Evolutionary conservation across 2,888 invertebrate genomes (phyloP).

Genomic region (Phasia obesa): DNA sequence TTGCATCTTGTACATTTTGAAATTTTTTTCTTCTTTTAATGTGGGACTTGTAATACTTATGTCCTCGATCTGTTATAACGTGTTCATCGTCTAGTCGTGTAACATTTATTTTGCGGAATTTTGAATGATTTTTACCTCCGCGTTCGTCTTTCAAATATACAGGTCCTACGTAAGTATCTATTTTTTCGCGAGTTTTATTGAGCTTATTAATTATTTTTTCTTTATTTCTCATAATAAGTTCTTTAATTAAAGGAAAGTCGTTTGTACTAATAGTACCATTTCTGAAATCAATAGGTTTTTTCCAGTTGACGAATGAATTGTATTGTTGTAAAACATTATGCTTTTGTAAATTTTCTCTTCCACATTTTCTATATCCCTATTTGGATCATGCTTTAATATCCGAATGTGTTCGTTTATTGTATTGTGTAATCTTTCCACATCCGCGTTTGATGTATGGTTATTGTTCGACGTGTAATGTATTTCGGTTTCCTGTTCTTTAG

Average conservation of each 20-base stretch:
- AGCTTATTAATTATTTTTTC: too few species aligned
- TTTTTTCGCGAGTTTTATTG: too few species aligned
- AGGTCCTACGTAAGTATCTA: background rate
- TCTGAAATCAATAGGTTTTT: background rate
- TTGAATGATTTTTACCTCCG: slow-evolving; percentile 43
- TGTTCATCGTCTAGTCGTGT: slow-evolving; percentile 19
- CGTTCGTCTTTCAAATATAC: slow-evolving; percentile 35
- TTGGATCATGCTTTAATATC: too few species aligned
- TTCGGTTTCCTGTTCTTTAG: too few species aligned
- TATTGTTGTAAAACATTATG: slow-evolving; percentile 66
- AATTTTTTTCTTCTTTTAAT: slow-evolving; percentile 28
- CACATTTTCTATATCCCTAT: slow-evolving; percentile 39
- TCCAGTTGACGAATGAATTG: slow-evolving; percentile 62
- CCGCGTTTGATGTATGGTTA: too few species aligned
- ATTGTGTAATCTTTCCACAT: too few species aligned
- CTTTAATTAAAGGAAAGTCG: too few species aligned
- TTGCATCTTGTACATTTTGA: too few species aligned
- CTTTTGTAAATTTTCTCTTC: slow-evolving; percentile 63
- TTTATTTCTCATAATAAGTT: too few species aligned
- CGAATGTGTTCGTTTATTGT: too few species aligned
- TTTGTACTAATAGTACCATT: background rate
- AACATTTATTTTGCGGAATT: too few species aligned
- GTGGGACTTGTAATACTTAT: slow-evolving; percentile 48
- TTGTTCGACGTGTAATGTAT: too few species aligned
- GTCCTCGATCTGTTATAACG: slow-evolving; percentile 30